These are phyloP conservation scores for Psilopsiagon aurifrons DNA, from an alignment of 2,113 vertebrate species.

Conservation along the genomic window DNA sequence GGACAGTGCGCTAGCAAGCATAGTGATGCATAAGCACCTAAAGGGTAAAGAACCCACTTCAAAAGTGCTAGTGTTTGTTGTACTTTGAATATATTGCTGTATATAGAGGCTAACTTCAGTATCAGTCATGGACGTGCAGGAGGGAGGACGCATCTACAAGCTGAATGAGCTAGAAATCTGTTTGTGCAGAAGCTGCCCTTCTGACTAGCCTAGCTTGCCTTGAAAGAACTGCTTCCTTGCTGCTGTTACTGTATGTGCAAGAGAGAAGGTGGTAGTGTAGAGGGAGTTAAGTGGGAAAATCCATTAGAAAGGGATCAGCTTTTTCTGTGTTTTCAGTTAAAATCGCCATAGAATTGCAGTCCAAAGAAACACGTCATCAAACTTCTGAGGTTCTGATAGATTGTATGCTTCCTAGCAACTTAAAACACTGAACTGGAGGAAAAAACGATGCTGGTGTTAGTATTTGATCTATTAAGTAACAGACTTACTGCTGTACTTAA, in stretches of 20 bases:
- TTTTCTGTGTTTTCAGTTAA: neutral
- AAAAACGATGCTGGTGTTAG: neutral
- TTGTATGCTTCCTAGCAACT: neutral
- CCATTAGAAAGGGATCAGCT: neutral
- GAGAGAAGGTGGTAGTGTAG: neutral
- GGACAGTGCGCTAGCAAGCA: neutral
- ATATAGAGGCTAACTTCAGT: neutral
- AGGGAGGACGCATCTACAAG: neutral
- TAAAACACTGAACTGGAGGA: neutral
- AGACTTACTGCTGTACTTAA: neutral
- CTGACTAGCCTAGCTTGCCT: neutral
- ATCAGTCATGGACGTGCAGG: accelerated
- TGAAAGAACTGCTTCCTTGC: neutral
- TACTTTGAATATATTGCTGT: neutral
- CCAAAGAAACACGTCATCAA: neutral
- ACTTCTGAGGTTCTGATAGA: neutral
- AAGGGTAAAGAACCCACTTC: neutral
- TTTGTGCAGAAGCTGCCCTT: neutral
- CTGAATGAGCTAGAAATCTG: neutral
- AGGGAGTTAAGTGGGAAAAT: neutral
- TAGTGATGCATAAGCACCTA: neutral
- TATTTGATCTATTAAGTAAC: neutral
- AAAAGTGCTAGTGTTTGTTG: neutral
- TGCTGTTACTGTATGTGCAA: neutral
- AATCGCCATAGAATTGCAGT: neutral